These are phyloP conservation scores for Calycopis cecrops DNA, from an alignment of 1,140 invertebrate genomes.

Conservation along the genomic window DNA sequence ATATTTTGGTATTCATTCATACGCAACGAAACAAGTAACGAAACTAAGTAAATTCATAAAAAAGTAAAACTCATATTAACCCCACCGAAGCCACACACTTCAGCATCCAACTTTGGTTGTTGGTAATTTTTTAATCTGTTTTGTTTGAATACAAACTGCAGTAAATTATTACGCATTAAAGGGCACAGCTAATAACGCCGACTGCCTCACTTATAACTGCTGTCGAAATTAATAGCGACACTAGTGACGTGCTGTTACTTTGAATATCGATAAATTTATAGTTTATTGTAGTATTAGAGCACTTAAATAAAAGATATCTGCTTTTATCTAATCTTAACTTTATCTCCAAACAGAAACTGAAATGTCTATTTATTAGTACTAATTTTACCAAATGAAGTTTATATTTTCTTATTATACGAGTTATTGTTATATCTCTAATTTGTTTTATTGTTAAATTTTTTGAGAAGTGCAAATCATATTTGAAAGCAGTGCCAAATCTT, in stretches of 20 bases:
- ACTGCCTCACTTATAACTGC: conserved; percentile 60
- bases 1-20: too few relatives aligned
- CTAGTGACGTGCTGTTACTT: conserved; percentile 41
- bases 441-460: too few relatives aligned
- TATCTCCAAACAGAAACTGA: too few relatives aligned
- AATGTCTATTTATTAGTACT: too few relatives aligned
- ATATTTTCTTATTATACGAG: too few relatives aligned
- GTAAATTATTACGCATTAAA: conserved; percentile 71
- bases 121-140: conserved; percentile 65
- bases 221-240: conserved; percentile 67
- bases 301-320: not conserved
- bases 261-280: conserved; percentile 24
- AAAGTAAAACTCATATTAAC: not conserved
- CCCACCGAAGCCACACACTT: not conserved
- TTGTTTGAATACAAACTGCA: conserved; percentile 66
- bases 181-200: conserved; percentile 66
- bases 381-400: too few relatives aligned
- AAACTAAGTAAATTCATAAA: not conserved
- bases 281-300: not conserved
- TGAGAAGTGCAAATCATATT: too few relatives aligned
- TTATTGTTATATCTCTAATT: too few relatives aligned
- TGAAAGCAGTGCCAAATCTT: too few relatives aligned
- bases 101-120: conserved; percentile 19
- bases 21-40: too few relatives aligned
- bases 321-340: too few relatives aligned